Percentiles rank a stretch among this genome's conserved stretches.
These are phyloP conservation scores for Eristalis intricaria DNA, from an alignment of 2,888 invertebrate species.

Conservation along the genomic window DNA sequence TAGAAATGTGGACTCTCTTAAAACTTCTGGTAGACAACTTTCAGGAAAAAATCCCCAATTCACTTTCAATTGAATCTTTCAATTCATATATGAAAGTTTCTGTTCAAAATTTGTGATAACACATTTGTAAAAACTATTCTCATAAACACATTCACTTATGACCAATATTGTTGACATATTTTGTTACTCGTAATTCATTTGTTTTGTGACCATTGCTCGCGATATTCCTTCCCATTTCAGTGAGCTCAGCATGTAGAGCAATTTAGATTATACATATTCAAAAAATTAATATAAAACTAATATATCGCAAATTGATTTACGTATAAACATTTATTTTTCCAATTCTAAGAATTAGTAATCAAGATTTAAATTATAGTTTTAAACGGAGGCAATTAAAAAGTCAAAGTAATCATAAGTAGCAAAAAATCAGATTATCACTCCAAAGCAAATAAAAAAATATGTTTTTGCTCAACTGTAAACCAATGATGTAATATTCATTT, in stretches of 20 bases:
- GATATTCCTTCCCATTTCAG: not conserved
- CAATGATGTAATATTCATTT: slow-evolving; percentile 21
- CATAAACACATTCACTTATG: too few species aligned
- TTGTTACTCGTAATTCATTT: not conserved
- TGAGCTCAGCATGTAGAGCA: slow-evolving; percentile 27
- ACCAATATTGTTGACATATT: not conserved
- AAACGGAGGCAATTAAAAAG: slow-evolving; percentile 43
- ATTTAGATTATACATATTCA: slow-evolving; percentile 32
- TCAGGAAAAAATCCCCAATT: too few species aligned
- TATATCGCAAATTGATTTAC: not conserved
- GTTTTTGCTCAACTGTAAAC: not conserved
- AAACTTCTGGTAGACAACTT: too few species aligned
- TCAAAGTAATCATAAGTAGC: slow-evolving; percentile 57
- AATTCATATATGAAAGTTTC: too few species aligned
- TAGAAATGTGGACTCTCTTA: too few species aligned
- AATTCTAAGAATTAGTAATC: slow-evolving; percentile 47
- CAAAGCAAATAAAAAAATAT: not conserved
- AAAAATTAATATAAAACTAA: slow-evolving; percentile 12
- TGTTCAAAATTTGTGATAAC: too few species aligned
- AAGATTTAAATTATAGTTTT: slow-evolving; percentile 31
- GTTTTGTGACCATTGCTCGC: not conserved
- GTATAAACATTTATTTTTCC: slow-evolving; percentile 33
- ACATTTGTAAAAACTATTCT: too few species aligned
- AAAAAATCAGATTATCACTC: slow-evolving; percentile 13
- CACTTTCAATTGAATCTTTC: too few species aligned